Evolutionary conservation across 2,113 vertebrate species (phyloP).

Genomic region (Brienomyrus longianalis): DNA sequence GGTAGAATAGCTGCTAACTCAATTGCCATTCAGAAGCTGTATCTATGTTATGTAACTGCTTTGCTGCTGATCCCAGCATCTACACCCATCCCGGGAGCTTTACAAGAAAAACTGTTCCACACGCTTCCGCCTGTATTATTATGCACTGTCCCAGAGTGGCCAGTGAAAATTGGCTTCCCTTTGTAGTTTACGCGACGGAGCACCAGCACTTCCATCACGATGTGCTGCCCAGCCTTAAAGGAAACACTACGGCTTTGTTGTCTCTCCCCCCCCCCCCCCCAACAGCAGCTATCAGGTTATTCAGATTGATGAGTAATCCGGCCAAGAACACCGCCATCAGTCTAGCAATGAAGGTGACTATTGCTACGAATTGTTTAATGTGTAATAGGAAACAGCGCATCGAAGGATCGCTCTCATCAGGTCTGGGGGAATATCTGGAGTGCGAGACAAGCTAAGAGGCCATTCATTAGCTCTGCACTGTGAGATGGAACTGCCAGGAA

Average conservation of each 20-base stretch:
- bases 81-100: background rate
- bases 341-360: conserved; percentile 3
- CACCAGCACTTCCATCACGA: background rate
- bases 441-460: conserved; percentile 27
- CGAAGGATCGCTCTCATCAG: background rate
- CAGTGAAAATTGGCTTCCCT: background rate
- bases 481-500: background rate
- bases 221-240: background rate
- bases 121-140: background rate
- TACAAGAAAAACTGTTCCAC: background rate
- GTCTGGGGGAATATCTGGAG: background rate
- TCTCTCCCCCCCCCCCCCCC: background rate
- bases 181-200: background rate
- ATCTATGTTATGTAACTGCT: background rate
- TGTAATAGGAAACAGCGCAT: background rate
- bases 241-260: background rate
- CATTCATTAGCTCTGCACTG: background rate
- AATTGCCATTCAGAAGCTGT: background rate
- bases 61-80: background rate
- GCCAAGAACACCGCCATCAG: background rate
- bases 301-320: background rate
- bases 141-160: background rate
- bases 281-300: background rate
- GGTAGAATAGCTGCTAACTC: background rate
- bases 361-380: conserved; percentile 4